Evolutionary conservation across 2,888 invertebrate genomes (phyloP), one percentile per base, ranked within the genome.

Genomic region (Lasioglossum pauxillum): DNA sequence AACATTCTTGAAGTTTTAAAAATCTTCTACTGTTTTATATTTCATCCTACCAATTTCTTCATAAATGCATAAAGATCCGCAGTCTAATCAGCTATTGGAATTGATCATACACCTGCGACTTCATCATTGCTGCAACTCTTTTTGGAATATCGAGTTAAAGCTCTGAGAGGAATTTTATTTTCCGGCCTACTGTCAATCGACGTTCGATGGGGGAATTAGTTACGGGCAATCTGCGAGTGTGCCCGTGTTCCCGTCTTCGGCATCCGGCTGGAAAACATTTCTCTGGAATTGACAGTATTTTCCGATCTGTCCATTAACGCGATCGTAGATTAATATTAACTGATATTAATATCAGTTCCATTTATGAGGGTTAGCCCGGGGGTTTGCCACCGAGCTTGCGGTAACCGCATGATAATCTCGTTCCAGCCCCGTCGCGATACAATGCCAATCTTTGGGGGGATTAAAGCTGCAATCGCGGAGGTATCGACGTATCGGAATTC

Each of bases 391-490:
- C 49, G 35, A 74, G 44, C 35, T 74, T 35, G 74, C 49, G 74
- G 74, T 49, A 49, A 73, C 73, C 76, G 31, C 44, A 35, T 64
- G 64, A 67, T 77, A 77, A 77, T 77, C 77, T 77, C 67, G 67
- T 44, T 69, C 31, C 46, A 46, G 35, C 19, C 44, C 73, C 19
- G 46, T n/a, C 60, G 19, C 73, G 60, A 64, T 73, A 35, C 67
- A 73, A 79, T 60, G 79, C 57, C 73, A 73, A 57, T 73, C 73
- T 79, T 79, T 44, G 41, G 72, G 31, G 14, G 73, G 79, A 79
- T 73, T 79, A 73, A 46, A 46, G 57, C 60, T 64, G 46, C 76
- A 46, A 69, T 46, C 46, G 67, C 31, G 64, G 35, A 49, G 27
- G 23, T 77, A 69, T 77, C 69, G 77, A 49, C 57, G 71, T 74